These are phyloP conservation scores for Trogon surrucura DNA, from an alignment of 2,113 vertebrate genomes.

Conservation along the genomic window DNA sequence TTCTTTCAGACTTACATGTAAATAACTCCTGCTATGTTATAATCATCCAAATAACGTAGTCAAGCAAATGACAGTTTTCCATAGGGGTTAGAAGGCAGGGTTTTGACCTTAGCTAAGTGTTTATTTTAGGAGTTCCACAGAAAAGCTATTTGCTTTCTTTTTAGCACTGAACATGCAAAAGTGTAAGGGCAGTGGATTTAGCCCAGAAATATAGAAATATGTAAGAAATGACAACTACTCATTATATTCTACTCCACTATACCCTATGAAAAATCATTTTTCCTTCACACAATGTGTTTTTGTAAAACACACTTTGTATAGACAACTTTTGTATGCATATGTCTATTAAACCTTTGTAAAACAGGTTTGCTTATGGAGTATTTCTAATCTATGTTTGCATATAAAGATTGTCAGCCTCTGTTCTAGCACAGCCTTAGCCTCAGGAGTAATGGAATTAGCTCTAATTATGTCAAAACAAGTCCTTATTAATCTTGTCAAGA, in stretches of 20 bases:
- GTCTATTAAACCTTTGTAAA: not conserved
- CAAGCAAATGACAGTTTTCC: not conserved
- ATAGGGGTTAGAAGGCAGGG: not conserved
- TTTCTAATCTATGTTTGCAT: conserved; percentile 23
- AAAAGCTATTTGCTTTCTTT: not conserved
- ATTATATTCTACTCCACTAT: not conserved
- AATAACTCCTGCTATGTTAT: not conserved
- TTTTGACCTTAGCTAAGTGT: not conserved
- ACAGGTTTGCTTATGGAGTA: not conserved
- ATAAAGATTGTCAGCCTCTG: not conserved
- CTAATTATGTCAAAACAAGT: conserved; percentile 48
- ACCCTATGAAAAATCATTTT: not conserved
- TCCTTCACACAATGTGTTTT: not conserved
- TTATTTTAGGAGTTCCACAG: not conserved
- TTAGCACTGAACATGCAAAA: not conserved
- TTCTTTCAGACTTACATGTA: not conserved
- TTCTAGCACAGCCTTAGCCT: conserved; percentile 26
- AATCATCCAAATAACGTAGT: not conserved
- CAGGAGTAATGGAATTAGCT: conserved; percentile 3
- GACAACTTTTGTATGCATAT: not conserved
- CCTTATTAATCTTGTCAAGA: conserved; percentile 23
- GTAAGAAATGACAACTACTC: not conserved
- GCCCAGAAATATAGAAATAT: not conserved
- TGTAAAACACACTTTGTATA: not conserved
- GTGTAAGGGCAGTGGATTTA: not conserved